Percentiles rank a stretch among this genome's conserved stretches.
Conservation (phyloP, 1,140 invertebrate species). For the Melipona quadrifasciata region DNA sequence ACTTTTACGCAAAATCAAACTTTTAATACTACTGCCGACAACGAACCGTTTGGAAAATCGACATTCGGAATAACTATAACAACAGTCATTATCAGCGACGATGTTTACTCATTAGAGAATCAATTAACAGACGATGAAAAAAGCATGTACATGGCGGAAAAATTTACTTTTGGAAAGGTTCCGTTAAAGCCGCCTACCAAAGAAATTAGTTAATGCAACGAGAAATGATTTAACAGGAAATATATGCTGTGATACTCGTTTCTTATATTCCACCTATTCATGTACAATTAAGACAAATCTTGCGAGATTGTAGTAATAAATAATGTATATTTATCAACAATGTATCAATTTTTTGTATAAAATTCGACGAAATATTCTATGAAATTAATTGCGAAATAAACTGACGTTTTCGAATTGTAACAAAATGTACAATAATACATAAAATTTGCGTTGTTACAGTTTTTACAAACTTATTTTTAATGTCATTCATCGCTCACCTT, state of each 20-base stretch:
- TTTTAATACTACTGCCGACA: slow-evolving; percentile 27
- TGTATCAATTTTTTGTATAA: slow-evolving; percentile 5
- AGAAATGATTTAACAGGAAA: background rate
- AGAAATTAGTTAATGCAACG: slow-evolving; percentile 71
- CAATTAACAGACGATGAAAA: slow-evolving; percentile 76
- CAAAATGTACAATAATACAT: background rate
- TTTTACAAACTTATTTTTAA: background rate
- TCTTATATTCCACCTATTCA: background rate
- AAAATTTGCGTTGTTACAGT: background rate
- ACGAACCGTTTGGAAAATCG: slow-evolving; percentile 62
- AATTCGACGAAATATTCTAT: background rate
- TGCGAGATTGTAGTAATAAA: slow-evolving; percentile 2
- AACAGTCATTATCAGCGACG: slow-evolving; percentile 67
- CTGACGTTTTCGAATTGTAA: background rate
- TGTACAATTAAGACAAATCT: background rate
- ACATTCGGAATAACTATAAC: slow-evolving; percentile 52
- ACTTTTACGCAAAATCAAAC: slow-evolving; percentile 51
- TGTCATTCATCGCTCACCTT: background rate
- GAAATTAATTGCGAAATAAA: background rate
- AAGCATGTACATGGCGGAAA: slow-evolving; percentile 65
- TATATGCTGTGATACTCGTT: slow-evolving; percentile 53
- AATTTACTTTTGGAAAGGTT: slow-evolving; percentile 74
- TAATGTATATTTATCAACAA: slow-evolving; percentile 16
- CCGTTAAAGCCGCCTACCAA: slow-evolving; percentile 75
- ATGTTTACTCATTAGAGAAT: slow-evolving; percentile 67